Base-by-base conservation (phyloP, 2,888 invertebrate species). In the Eutolmus rufibarbis region DNA sequence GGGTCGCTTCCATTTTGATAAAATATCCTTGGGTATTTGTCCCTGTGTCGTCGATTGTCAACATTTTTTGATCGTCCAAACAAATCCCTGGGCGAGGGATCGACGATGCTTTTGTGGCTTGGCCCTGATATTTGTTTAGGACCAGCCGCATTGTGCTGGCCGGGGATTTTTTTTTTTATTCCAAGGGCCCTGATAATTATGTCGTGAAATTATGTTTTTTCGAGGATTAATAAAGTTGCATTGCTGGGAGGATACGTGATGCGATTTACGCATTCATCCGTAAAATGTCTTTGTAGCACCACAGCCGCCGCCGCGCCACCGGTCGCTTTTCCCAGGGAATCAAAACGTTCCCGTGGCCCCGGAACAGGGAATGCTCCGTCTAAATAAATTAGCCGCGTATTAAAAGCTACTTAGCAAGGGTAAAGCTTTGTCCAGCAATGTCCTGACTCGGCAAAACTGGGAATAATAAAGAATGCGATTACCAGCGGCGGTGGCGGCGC, bases 151-250 rank as follows among this genome's bases (percentile, higher is more conserved):
- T 85, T 74, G 74, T 85, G 43, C 9, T 14, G 23, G 40, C n/a
- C 56, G 8, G 40, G 12, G 40, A 2, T 12, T 40, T 14, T 43
- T 74, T 74, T 57, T 57, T 12, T 66, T 57, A n/a, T 37, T 74
- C 40, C 31, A 23, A 31, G n/a, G 8, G 40, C 23, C 31, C 57
- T 40, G 37, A 74, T 74, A 85, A 85, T 85, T 85, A 85, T 74
- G 85, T 85, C 85, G 46, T 74, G 85, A 85, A 85, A 85, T 85
- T 85, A 85, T 85, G 74, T 85, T 85, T 85, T 84, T 85, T 74
- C 46, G 43, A 85, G 85, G 85, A 85, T 85, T 85, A 85, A 85
- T 74, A 85, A 46, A 74, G 74, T 85, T 85, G 74, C 74, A 28
- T 28, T 46, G 46, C 43, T 34, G 76, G 0, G 84, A n/a, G 37